phyloP scores from a whole-genome alignment of 2,888 invertebrate genomes.

The Athalia circularis region DNA sequence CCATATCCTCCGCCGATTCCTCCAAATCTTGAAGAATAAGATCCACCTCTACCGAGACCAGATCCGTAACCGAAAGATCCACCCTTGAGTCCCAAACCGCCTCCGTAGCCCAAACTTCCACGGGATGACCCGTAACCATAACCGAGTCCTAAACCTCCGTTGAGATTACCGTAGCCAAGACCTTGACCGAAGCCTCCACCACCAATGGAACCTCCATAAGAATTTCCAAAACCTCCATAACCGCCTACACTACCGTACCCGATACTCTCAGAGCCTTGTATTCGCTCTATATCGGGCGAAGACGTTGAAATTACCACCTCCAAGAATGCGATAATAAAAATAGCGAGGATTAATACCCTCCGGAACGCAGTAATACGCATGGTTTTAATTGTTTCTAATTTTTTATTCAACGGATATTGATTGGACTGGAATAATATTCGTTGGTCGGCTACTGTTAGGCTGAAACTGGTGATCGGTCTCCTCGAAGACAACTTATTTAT shows the following conservation, averaged over 20 bases:
- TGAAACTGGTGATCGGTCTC: constrained; percentile 5
- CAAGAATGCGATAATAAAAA: background rate
- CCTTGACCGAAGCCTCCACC: constrained; percentile 70
- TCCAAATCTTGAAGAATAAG: constrained; percentile 10
- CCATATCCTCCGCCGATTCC: constrained; percentile 3
- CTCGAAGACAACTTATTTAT: constrained; percentile 25
- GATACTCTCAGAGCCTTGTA: constrained; percentile 45
- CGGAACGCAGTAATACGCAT: constrained; percentile 10
- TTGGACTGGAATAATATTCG: background rate
- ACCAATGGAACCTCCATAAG: constrained; percentile 71
- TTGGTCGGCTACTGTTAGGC: background rate
- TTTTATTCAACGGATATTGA: background rate
- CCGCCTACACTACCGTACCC: constrained; percentile 63
- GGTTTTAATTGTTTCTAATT: background rate
- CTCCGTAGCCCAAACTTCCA: constrained; percentile 25
- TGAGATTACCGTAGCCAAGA: constrained; percentile 59
- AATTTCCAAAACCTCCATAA: constrained; percentile 65
- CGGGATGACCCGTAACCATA: background rate
- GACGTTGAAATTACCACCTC: background rate
- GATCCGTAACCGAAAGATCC: constrained; percentile 61
- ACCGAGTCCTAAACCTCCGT: constrained; percentile 35
- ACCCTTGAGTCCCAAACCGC: constrained; percentile 72
- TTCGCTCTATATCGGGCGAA: background rate
- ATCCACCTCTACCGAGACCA: constrained; percentile 26
- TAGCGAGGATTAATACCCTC: constrained; percentile 5